phyloP scores from a whole-genome alignment of 2,113 vertebrate genomes.

The Colinus virginianus region DNA sequence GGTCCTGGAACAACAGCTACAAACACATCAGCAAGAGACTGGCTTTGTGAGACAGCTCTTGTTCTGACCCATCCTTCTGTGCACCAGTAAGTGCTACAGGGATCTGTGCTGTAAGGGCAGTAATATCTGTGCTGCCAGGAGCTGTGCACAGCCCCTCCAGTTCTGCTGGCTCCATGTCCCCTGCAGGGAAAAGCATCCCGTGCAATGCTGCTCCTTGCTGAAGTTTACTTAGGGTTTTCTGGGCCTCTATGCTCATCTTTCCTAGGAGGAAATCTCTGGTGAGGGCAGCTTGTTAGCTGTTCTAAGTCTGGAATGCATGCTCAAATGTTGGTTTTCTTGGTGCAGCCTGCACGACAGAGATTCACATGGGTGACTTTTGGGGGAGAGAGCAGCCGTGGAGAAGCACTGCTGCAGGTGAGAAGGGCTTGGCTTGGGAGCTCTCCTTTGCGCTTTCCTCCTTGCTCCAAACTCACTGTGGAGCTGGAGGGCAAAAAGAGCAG shows the following conservation, averaged over 20 bases:
- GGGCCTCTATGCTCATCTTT: neutral
- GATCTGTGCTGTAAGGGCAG: neutral
- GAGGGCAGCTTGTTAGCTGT: neutral
- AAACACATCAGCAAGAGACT: neutral
- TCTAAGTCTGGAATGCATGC: neutral
- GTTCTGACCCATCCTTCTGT: neutral
- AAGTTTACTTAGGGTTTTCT: neutral
- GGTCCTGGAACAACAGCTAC: neutral
- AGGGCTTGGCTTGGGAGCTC: neutral
- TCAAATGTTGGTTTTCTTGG: neutral
- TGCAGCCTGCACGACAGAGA: neutral
- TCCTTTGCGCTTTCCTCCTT: accelerated
- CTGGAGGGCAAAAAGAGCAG: neutral
- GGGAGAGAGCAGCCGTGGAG: neutral
- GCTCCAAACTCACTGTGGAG: neutral
- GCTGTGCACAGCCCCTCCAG: neutral
- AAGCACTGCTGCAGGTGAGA: neutral
- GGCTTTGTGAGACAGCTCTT: neutral
- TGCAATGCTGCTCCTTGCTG: accelerated
- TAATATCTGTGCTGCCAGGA: neutral
- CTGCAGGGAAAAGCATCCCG: neutral
- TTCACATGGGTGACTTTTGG: neutral
- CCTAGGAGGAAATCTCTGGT: neutral
- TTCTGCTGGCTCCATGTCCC: neutral
- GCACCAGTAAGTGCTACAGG: neutral